Base-by-base conservation (phyloP, 1,140 invertebrate species). In the Aphis craccivora region DNA sequence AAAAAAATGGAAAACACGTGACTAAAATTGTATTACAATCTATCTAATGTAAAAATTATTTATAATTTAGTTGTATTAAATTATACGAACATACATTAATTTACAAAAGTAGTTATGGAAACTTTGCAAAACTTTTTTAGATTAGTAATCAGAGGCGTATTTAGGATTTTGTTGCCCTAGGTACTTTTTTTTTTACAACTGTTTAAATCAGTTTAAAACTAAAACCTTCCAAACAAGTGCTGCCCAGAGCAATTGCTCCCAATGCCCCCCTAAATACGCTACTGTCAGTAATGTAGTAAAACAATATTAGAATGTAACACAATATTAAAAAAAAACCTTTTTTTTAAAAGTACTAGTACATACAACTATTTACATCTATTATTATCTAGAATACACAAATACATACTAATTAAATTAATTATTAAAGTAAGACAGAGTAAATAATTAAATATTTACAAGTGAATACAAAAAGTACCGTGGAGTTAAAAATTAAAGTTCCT, bases 381-480 rank as follows among this genome's bases (percentile, higher is more conserved):
- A 45, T 2, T 89, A 35, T 89, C 48, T 37, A 51, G 40, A 84
- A 84, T 43, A 89, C 7, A 53, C 3, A 11, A 89, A 89, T 53
- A 87, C 43, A 86, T 84, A 7, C 11, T 87, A n/a, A 48, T 48
- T 18, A 45, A 48, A 87, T 86, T 2, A 30, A 48, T 30, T 48
- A 48, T 87, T 87, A 48, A 30, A 87, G n/a, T 48, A n/a, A 48
- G 25, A 48, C 7, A 7, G 4, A 25, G 53, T 53, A 89, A 89
- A 89, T 89, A 40, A 40, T 5, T 86, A 87, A 53, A 53, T 89
- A 53, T 89, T 53, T 89, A 89, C 48, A 53, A 37, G 30, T 37
- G 5, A 89, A 53, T 89, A 89, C 9, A 7, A n/a, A 23, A 89
- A 89, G n/a, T 53, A 89, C n/a, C 37, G 14, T 51, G 48, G 48